Conservation (phyloP, 2,888 invertebrate species). For the Pachliopta kotzebuea region DNA sequence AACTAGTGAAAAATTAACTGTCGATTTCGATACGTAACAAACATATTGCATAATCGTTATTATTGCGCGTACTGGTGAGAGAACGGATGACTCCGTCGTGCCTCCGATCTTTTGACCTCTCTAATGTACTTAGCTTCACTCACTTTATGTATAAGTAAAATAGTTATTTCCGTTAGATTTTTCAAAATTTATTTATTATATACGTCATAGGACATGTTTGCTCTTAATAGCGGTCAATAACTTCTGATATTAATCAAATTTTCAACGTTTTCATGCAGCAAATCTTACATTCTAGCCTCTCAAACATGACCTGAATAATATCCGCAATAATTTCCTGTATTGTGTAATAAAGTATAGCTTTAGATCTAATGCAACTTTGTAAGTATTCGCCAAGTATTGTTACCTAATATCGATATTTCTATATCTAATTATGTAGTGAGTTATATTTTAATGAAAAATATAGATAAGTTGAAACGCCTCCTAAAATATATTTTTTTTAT, state of each 20-base stretch:
- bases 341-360: conserved; percentile 20
- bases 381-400: too few species aligned
- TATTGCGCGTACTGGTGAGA: conserved; percentile 40
- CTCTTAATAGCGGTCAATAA: too few species aligned
- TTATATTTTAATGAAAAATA: too few species aligned
- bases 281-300: not conserved
- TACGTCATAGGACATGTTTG: too few species aligned
- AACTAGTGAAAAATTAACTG: too few species aligned
- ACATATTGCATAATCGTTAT: conserved; percentile 42
- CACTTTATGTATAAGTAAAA: conserved; percentile 11
- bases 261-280: not conserved
- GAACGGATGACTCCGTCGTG: conserved; percentile 49
- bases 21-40: conserved; percentile 23
- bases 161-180: conserved; percentile 16
- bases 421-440: too few species aligned
- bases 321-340: conserved; percentile 20
- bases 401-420: too few species aligned
- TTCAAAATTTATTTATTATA: too few species aligned
- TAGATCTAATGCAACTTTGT: not conserved
- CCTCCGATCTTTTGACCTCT: conserved; percentile 45
- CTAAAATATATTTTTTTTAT: too few species aligned
- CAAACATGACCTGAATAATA: conserved; percentile 14
- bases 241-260: not conserved
- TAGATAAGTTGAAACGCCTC: too few species aligned
- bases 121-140: conserved; percentile 28